Evolutionary conservation across 2,888 invertebrate genomes (phyloP).

Genomic region (Cremastinae sp.): DNA sequence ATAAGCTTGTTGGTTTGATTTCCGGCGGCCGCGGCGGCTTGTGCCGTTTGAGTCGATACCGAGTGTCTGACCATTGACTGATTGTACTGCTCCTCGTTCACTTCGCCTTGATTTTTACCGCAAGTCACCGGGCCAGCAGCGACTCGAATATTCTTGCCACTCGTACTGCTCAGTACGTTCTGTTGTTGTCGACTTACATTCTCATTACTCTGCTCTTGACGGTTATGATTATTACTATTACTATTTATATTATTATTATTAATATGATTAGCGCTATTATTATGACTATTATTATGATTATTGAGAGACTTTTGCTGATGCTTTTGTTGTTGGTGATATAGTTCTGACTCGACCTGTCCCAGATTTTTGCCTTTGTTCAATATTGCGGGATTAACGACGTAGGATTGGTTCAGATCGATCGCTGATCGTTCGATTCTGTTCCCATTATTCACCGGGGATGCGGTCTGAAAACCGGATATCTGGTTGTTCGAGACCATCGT

Average conservation of each 20-base stretch:
- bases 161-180: conserved; percentile 68
- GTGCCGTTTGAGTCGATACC: conserved; percentile 88
- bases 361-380: conserved; percentile 60
- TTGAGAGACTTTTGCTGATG: conserved; percentile 66
- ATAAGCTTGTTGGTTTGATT: conserved; percentile 77
- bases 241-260: conserved; percentile 21
- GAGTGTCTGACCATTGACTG: conserved; percentile 83
- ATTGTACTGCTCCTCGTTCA: conserved; percentile 72
- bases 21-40: conserved; percentile 72
- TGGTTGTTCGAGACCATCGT: conserved; percentile 88
- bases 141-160: conserved; percentile 66
- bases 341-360: conserved; percentile 55
- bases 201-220: conserved; percentile 51
- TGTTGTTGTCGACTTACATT: conserved; percentile 57
- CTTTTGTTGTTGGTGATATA: conserved; percentile 75
- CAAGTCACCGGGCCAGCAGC: conserved; percentile 68
- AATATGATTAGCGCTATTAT: conserved; percentile 30
- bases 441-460: conserved; percentile 64
- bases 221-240: conserved; percentile 24
- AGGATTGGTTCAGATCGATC: conserved; percentile 82
- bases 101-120: conserved; percentile 68
- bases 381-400: conserved; percentile 75
- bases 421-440: conserved; percentile 74
- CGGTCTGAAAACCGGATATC: conserved; percentile 79
- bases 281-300: conserved; percentile 49